A percentile compares a stretch with the other conserved stretches of the same genome.
Conservation (phyloP, 2,888 invertebrate genomes). For the Orchesella flavescens region DNA sequence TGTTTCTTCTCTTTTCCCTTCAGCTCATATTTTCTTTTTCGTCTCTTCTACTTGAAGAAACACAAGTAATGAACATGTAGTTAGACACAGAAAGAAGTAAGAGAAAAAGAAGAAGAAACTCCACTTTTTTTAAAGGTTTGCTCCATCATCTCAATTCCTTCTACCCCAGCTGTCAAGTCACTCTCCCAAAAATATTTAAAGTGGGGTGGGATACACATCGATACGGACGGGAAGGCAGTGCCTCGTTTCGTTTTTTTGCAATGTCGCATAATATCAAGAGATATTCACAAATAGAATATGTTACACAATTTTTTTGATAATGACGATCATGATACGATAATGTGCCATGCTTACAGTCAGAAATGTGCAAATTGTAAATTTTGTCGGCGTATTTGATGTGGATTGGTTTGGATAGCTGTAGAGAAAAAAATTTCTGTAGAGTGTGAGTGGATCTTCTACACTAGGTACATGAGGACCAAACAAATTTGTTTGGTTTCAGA, state of each 20-base stretch:
- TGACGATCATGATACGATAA: not conserved
- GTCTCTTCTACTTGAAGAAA: not conserved
- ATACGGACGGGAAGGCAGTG: too few species aligned
- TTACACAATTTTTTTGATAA: not conserved
- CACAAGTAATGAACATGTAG: not conserved
- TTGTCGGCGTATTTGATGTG: slow-evolving; percentile 42
- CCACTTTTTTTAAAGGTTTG: not conserved
- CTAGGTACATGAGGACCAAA: too few species aligned
- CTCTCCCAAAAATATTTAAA: not conserved
- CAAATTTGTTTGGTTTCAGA: not conserved
- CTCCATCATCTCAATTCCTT: not conserved
- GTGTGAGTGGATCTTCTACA: not conserved
- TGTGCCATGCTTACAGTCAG: not conserved
- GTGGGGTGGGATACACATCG: too few species aligned
- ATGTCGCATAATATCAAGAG: not conserved
- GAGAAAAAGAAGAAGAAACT: not conserved
- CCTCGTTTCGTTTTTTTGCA: too few species aligned
- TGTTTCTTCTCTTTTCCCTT: not conserved
- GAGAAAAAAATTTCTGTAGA: not conserved
- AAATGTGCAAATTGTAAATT: slow-evolving; percentile 1
- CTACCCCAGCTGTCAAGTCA: not conserved
- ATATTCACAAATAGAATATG: not conserved
- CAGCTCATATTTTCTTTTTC: not conserved
- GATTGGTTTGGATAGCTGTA: not conserved
- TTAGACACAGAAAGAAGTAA: not conserved